phyloP scores from a whole-genome alignment of 2,888 invertebrate genomes.

The Ethmia dodecea region DNA sequence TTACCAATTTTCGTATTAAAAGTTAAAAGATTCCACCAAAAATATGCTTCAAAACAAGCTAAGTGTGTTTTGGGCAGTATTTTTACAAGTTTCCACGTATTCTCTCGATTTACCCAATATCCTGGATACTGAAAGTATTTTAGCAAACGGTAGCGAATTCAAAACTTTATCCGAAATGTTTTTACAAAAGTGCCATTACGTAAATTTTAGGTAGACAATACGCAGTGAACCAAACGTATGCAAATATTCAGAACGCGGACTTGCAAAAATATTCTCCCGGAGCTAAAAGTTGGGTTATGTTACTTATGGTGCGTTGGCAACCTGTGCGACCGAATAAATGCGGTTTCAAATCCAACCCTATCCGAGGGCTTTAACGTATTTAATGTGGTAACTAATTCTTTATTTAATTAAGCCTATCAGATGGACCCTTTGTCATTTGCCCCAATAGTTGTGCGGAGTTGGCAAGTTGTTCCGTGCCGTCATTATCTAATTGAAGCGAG shows the following conservation, averaged over 20 bases:
- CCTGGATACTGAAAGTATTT: constrained; percentile 3
- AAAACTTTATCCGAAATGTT: constrained; percentile 3
- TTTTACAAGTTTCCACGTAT: constrained; percentile 1
- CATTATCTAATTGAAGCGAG: constrained; percentile 11
- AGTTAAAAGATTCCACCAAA: neutral
- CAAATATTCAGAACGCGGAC: constrained; percentile 6
- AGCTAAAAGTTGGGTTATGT: constrained; percentile 6
- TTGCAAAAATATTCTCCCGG: neutral
- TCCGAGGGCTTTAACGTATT: constrained; percentile 2
- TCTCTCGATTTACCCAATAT: constrained; percentile 2
- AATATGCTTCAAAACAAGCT: neutral
- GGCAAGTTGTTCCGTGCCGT: constrained; percentile 4
- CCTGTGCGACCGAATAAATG: neutral
- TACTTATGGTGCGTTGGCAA: too few species aligned
- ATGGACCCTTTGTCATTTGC: constrained; percentile 7
- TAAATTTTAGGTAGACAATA: constrained; percentile 4
- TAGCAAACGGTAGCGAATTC: constrained; percentile 1
- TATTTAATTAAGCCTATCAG: constrained; percentile 10
- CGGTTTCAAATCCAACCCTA: constrained; percentile 6
- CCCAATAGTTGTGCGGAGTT: constrained; percentile 10
- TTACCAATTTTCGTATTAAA: constrained; percentile 22
- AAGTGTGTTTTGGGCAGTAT: constrained; percentile 3
- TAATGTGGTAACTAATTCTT: constrained; percentile 10
- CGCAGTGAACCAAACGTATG: constrained; percentile 6
- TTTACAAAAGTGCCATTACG: constrained; percentile 1